Evolutionary conservation across 2,113 vertebrate genomes (phyloP), one percentile per base, ranked within the genome.

Genomic region (Protobothrops flavoviridis): DNA sequence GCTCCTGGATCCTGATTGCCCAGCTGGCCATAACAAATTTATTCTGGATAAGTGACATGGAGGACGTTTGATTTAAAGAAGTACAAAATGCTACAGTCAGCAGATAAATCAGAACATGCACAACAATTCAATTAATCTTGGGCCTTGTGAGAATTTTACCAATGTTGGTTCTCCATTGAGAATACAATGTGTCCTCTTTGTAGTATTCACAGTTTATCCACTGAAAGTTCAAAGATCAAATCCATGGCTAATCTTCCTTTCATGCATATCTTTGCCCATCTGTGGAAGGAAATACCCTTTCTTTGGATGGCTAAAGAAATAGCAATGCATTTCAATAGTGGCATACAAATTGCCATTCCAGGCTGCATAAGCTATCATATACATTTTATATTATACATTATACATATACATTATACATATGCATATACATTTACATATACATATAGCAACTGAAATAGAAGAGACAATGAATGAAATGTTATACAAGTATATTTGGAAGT

Each of bases 31-130:
- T 64, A 59, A 48, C 52, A 85, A 50, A 94, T 92, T 92, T 88
- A 94, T 92, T 92, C 81, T 87, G 81, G 88, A 92, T 43, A 90
- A 88, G 24, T 90, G 89, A 94, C 57, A 92, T 24, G 50, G 21
- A 0, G 88, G 90, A 88, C 5, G 87, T 95, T 95, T 90, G 20
- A 93, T 96, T 94, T 93, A 95, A 4, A 13, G 33, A 20, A 48
- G 91, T 92, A 96, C 93, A 89, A 94, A 92, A 85, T 10, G 90
- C 55, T 94, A 61, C 57, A 53, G 55, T 90, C 86, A 93, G 91
- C 59, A 95, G 91, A 96, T 95, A 95, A 95, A 96, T 95, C 91
- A 93, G 53, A 4, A 4, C 24, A 26, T 1, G 43, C 94, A 85
- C 89, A 23, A 87, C 39, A 17, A 33, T 56, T 89, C 26, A 95